A percentile compares a stretch with the other conserved stretches of the same genome.
Conservation (phyloP, 1,140 invertebrate species). For the Diorhabda carinulata region DNA sequence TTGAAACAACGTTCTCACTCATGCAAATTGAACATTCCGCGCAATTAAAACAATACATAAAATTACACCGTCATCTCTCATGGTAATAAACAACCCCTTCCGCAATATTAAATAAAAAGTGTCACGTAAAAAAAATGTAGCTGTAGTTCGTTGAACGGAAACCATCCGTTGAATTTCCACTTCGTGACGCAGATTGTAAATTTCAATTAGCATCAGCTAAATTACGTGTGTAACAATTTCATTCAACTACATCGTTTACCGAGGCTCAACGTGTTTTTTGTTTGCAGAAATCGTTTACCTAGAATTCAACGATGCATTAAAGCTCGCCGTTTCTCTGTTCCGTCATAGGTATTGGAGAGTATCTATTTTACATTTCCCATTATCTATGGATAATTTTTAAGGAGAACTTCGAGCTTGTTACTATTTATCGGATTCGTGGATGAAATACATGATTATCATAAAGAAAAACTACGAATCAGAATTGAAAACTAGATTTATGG, state of each 20-base stretch:
- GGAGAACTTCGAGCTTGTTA: too few relatives aligned
- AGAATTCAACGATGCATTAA: constrained; percentile 31
- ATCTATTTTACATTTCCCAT: too few relatives aligned
- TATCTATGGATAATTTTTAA: too few relatives aligned
- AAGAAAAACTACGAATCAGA: too few relatives aligned
- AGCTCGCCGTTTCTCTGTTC: too few relatives aligned
- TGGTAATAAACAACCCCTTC: neutral
- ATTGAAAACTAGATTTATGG: too few relatives aligned
- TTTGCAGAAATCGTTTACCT: constrained; percentile 32
- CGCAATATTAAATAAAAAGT: neutral
- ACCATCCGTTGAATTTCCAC: neutral
- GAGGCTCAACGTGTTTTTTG: constrained; percentile 30
- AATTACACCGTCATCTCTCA: neutral
- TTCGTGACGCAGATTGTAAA: constrained; percentile 9
- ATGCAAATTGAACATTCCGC: too few relatives aligned
- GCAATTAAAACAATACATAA: too few relatives aligned
- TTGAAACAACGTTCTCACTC: too few relatives aligned
- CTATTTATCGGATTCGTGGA: too few relatives aligned
- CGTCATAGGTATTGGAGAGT: too few relatives aligned
- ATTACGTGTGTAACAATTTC: constrained; percentile 30
- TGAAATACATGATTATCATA: too few relatives aligned
- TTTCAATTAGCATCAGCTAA: constrained; percentile 24
- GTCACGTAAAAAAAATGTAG: neutral
- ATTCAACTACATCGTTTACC: constrained; percentile 33
- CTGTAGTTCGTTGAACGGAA: neutral